Evolutionary conservation across 2,888 invertebrate species (phyloP).

Genomic region (Aspidiotus rigidus): DNA sequence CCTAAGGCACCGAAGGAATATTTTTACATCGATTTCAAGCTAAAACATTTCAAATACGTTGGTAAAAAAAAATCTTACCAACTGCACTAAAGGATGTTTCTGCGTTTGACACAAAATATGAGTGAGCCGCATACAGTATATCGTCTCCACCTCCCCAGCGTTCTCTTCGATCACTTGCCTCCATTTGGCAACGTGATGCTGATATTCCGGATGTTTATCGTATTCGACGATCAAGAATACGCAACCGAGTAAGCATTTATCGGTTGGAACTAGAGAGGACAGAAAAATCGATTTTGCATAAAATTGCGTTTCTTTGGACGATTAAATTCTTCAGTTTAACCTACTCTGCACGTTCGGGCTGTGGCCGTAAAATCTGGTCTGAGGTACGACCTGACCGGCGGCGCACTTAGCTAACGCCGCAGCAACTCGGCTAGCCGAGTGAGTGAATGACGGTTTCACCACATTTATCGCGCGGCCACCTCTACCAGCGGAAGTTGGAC

Average conservation of each 20-base stretch:
- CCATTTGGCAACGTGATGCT: conserved; percentile 50
- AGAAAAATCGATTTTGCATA: not conserved
- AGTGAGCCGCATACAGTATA: conserved; percentile 77
- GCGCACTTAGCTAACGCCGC: conserved; percentile 40
- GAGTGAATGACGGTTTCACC: conserved; percentile 33
- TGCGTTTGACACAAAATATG: conserved; percentile 88
- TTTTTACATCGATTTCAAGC: not conserved
- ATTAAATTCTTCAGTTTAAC: not conserved
- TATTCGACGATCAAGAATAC: conserved; percentile 84
- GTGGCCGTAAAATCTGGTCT: conserved; percentile 81
- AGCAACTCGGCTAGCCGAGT: conserved; percentile 40
- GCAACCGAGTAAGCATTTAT: conserved; percentile 83
- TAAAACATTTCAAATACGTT: not conserved
- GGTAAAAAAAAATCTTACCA: conserved; percentile 47
- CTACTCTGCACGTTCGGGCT: conserved; percentile 74
- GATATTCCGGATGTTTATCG: conserved; percentile 58
- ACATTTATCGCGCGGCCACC: conserved; percentile 29
- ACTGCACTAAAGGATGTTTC: conserved; percentile 81
- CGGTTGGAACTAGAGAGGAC: conserved; percentile 56
- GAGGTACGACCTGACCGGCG: conserved; percentile 46
- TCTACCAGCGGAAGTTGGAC: conserved; percentile 30
- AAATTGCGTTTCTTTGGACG: not conserved
- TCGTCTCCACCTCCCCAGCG: conserved; percentile 79
- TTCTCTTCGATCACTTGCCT: conserved; percentile 63
- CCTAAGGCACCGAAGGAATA: conserved; percentile 41